Conservation (phyloP, 2,113 vertebrate species). For the Malurus elegans region DNA sequence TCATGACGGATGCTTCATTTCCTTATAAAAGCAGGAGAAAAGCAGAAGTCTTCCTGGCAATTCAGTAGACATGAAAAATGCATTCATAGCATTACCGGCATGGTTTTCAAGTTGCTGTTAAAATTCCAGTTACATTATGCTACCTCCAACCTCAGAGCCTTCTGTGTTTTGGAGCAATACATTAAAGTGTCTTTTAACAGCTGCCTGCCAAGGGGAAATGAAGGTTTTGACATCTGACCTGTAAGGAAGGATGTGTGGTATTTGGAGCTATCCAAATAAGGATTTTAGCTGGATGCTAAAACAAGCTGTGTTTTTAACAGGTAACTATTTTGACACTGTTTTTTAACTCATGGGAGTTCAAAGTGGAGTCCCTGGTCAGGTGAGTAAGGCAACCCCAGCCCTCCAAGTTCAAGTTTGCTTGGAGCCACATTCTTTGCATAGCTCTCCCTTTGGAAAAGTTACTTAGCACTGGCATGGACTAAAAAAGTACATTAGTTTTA, state of each 20-base stretch:
- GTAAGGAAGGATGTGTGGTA: slow-evolving; percentile 59
- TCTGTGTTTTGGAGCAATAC: slow-evolving; percentile 44
- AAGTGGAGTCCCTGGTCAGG: neutral
- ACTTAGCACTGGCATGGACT: neutral
- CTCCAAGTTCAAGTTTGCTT: neutral
- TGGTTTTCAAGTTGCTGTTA: slow-evolving; percentile 44
- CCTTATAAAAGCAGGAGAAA: slow-evolving; percentile 31
- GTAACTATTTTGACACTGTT: slow-evolving; percentile 14
- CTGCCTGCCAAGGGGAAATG: slow-evolving; percentile 45
- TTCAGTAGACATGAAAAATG: slow-evolving; percentile 1
- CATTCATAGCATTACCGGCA: slow-evolving; percentile 15
- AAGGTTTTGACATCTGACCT: slow-evolving; percentile 59
- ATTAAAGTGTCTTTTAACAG: slow-evolving; percentile 47
- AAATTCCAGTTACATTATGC: slow-evolving; percentile 55
- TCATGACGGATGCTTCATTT: neutral
- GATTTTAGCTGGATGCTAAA: slow-evolving; percentile 28
- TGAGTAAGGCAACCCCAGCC: neutral
- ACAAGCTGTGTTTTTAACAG: neutral
- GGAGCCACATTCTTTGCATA: neutral
- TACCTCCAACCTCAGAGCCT: slow-evolving; percentile 22
- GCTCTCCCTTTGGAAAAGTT: neutral
- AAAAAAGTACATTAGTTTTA: neutral
- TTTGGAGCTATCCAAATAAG: slow-evolving; percentile 52
- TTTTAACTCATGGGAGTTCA: neutral
- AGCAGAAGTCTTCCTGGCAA: slow-evolving; percentile 16